These are phyloP conservation scores for Eueides isabella DNA, from an alignment of 1,140 invertebrate species.

Conservation along the genomic window DNA sequence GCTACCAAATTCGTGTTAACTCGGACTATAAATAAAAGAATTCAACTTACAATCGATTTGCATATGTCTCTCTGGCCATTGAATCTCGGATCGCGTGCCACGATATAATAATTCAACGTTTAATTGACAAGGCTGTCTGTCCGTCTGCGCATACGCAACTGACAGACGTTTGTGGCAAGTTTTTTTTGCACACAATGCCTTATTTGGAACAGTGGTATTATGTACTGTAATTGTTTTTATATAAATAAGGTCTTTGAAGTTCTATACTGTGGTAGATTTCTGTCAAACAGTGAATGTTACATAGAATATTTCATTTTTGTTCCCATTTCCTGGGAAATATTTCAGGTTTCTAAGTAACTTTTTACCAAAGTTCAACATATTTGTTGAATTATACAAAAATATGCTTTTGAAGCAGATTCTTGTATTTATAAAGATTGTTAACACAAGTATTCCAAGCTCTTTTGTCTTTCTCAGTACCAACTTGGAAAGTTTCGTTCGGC, in stretches of 20 bases:
- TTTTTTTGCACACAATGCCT: conserved; percentile 20
- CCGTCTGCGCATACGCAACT: conserved; percentile 40
- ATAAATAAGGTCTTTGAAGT: background rate
- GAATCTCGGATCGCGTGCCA: conserved; percentile 47
- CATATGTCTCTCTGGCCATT: conserved; percentile 49
- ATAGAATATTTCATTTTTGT: background rate
- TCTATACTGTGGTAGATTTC: no score
- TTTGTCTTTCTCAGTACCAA: conserved; percentile 33
- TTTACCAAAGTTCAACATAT: background rate
- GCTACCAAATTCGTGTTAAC: conserved; percentile 11
- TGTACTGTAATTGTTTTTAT: conserved; percentile 2
- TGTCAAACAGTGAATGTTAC: no score
- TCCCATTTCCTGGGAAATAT: background rate
- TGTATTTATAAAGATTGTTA: conserved; percentile 32
- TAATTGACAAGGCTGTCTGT: conserved; percentile 57
- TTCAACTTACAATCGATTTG: conserved; percentile 52
- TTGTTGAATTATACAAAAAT: conserved; percentile 16
- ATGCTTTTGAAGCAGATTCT: conserved; percentile 20
- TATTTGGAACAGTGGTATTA: conserved; percentile 14
- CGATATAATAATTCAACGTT: conserved; percentile 55
- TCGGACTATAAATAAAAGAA: background rate
- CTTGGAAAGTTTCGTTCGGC: conserved; percentile 32
- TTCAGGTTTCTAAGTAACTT: background rate
- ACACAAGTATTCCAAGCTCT: conserved; percentile 33
- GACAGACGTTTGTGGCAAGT: conserved; percentile 35